Evolutionary conservation across 2,797 vertebrate genomes (phyloP), one percentile per base, ranked within the genome.

Genomic region (Neomorphus geoffroyi): DNA sequence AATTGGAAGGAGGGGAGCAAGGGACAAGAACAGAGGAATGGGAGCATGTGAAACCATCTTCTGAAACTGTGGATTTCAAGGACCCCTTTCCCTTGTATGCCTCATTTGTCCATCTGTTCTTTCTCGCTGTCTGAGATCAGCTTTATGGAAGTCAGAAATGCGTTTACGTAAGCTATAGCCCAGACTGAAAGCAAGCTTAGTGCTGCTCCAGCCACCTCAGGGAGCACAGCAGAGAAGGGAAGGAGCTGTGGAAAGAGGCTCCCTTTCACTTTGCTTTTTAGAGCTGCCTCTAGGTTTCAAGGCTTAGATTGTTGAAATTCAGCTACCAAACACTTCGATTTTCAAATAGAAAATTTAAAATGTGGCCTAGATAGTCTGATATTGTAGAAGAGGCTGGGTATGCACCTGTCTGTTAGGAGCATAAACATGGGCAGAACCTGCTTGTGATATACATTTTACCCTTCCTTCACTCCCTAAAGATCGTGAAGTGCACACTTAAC

Each of bases 401-500:
- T 12, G 10, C 1, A 3, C 5, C 14, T 50, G 28, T 4, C 19
- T 61, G 7, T n/a, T 39, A 51, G 0, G 1, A 13, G 32, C 21
- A 60, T 24, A 75, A 91, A 83, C 16, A 7, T 11, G n/a, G 24
- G 53, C 33, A 85, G 24, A 72, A 39, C 10, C n/a, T 77, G 27
- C 67, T 77, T 54, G 2, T 45, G 17, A 32, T n/a, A 35, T 11
- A 58, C 18, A 21, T 62, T 66, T 77, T 67, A 46, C 43, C 26
- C 26, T 65, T 87, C 15, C 15, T 72, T 28, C 13, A 3, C 1
- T 4, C 27, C 14, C 35, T 24, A n/a, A 1, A 8, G 37, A 46
- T 19, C 51, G 11, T 60, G n/a, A 91, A 18, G 26, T 32, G 41
- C 30, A 74, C 11, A 43, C 4, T 4, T 60, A 3, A 6, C 26